phyloP scores from a whole-genome alignment of 2,797 vertebrate species.

The Chanos chanos region DNA sequence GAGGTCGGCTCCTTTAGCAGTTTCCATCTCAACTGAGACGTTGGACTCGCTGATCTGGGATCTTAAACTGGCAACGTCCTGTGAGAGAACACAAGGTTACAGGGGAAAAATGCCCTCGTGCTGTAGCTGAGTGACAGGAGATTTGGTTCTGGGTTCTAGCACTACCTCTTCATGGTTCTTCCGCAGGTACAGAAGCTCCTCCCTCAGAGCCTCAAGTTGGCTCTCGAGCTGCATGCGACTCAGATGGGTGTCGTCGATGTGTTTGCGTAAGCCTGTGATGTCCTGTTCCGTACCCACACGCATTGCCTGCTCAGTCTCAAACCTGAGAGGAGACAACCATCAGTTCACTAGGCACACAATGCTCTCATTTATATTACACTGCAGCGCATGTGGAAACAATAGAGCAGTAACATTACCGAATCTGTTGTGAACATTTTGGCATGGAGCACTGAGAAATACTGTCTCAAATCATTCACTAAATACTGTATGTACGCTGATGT shows the following conservation, averaged over 20 bases:
- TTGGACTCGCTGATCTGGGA: slow-evolving; percentile 63
- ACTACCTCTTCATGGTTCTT: slow-evolving; percentile 81
- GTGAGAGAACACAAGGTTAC: neutral
- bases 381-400: too few relatives aligned
- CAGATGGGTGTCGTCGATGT: slow-evolving; percentile 76
- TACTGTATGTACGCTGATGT: too few relatives aligned
- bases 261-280: slow-evolving; percentile 71
- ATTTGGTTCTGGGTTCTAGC: neutral
- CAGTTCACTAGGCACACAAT: too few relatives aligned
- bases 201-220: slow-evolving; percentile 75
- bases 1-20: slow-evolving; percentile 59
- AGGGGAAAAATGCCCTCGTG: neutral
- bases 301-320: slow-evolving; percentile 72
- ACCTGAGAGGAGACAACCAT: too few relatives aligned
- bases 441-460: too few relatives aligned
- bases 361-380: too few relatives aligned
- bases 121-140: neutral
- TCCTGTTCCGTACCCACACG: slow-evolving; percentile 76
- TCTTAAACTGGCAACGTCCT: slow-evolving; percentile 66
- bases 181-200: slow-evolving; percentile 75
- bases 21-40: slow-evolving; percentile 70
- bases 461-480: too few relatives aligned
- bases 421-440: too few relatives aligned
- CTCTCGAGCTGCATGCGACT: slow-evolving; percentile 70
- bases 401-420: too few relatives aligned